Conservation (phyloP, 1,140 invertebrate genomes). For the Antheraea mylitta region DNA sequence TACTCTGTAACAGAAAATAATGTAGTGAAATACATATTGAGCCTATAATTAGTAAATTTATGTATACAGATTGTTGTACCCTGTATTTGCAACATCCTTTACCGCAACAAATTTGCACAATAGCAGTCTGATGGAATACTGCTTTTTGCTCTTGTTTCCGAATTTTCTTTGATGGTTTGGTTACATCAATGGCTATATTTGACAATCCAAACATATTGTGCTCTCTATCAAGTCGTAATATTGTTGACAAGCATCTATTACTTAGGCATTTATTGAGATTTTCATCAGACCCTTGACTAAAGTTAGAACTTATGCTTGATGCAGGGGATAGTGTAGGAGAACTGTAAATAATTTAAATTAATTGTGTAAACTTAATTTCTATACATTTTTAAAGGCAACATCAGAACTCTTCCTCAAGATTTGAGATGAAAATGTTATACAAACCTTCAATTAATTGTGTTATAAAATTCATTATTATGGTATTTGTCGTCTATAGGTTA, state of each 20-base stretch:
- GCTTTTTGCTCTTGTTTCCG: slow-evolving; percentile 49
- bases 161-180: slow-evolving; percentile 38
- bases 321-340: slow-evolving; percentile 44
- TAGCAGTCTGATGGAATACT: slow-evolving; percentile 58
- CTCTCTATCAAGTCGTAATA: slow-evolving; percentile 56
- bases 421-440: background rate
- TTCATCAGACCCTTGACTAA: slow-evolving; percentile 41
- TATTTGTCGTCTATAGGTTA: slow-evolving; percentile 13
- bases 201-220: slow-evolving; percentile 66
- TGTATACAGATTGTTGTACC: slow-evolving; percentile 24
- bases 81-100: slow-evolving; percentile 49
- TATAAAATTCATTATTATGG: background rate
- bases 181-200: slow-evolving; percentile 52
- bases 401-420: background rate
- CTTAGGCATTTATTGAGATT: slow-evolving; percentile 23
- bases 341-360: slow-evolving; percentile 36
- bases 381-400: no score
- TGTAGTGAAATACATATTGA: background rate
- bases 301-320: slow-evolving; percentile 37
- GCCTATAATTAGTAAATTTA: background rate
- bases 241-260: slow-evolving; percentile 61
- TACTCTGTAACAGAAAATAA: slow-evolving; percentile 51
- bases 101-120: slow-evolving; percentile 54
- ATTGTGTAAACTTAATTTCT: background rate
- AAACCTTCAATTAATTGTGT: background rate